Base-by-base conservation (phyloP, 1,140 invertebrate species). In the Berghia stephanieae region DNA sequence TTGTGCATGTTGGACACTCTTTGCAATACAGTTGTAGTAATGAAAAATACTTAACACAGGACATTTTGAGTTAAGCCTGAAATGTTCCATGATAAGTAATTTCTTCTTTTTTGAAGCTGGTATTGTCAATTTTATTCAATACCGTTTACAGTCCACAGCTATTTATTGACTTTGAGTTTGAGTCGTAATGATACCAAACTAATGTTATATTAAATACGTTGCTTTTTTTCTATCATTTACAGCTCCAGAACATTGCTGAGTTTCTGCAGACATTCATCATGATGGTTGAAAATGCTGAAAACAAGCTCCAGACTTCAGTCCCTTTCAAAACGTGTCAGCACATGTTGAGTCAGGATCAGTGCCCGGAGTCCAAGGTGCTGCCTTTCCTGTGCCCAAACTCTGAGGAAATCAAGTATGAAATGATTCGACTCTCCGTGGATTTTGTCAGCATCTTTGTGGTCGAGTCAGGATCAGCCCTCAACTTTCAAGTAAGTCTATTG, bases 361-460 rank as follows among this genome's bases (percentile, higher is more conserved):
- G 96, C 94, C 94, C 84, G 34, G 84, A 84, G 79, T 67, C 71
- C 34, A 66, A 73, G 36, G 49, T 46, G 2, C 69, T 84, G 72
- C 82, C 80, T 16, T 85, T 92, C 44, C 82, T 81, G 31, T 97
- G 96, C 88, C 96, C 95, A 8, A 93, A 94, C 52, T 92, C 94
- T 0, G 95, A 96, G 82, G 94, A 97, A 85, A 94, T 99, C 42
- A 99, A 99, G 86, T 99, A 99, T 86, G 93, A 94, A 84, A 95
- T 99, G 94, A 94, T 95, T 6, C 91, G 98, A 34, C 91, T 98
- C 1, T 94, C 96, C 1, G 91, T 99, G 34, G 98, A 99, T 90
- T 93, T 94, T 0, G 90, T 99, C 5, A 96, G 98, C 89, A 90
- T 99, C 5, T 96, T 96, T 89, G 87, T 99, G 4, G 94, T 97